phyloP scores from a whole-genome alignment of 1,140 invertebrate species.

The Drosophila jambulina region DNA sequence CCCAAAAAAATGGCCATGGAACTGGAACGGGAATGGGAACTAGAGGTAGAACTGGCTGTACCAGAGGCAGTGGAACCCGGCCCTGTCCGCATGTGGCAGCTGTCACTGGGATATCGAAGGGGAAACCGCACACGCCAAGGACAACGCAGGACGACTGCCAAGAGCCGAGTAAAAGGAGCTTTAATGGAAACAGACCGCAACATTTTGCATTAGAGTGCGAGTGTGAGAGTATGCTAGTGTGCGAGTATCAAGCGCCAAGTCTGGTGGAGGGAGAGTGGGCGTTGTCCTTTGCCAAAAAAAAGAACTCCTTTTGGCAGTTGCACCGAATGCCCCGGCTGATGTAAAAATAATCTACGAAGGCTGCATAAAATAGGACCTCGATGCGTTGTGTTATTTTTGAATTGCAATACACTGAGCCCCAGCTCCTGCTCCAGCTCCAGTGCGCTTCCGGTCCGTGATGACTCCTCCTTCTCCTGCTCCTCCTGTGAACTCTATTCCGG shows the following conservation, averaged over 20 bases:
- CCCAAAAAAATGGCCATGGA: conserved; percentile 49
- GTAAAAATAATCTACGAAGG: conserved; percentile 53
- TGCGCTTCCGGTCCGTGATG: conserved; percentile 1
- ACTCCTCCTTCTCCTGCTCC: neutral
- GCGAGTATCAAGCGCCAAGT: neutral
- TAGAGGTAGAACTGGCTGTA: conserved; percentile 1
- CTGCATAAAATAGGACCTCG: conserved; percentile 4
- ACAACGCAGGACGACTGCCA: conserved; percentile 64
- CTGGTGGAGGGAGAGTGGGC: conserved; percentile 13
- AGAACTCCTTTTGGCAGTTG: conserved; percentile 41
- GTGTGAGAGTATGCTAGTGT: neutral
- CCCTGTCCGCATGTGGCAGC: conserved; percentile 36
- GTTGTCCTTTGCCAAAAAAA: conserved; percentile 44
- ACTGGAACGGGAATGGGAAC: conserved; percentile 5
- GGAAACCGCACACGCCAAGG: conserved; percentile 57
- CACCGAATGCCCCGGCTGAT: conserved; percentile 24
- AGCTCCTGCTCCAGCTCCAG: neutral
- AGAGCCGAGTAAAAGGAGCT: conserved; percentile 42
- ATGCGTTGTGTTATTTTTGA: conserved; percentile 38
- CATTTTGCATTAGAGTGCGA: conserved; percentile 68
- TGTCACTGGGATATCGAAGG: conserved; percentile 66
- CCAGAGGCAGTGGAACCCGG: conserved; percentile 3
- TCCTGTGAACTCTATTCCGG: neutral
- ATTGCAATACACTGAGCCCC: conserved; percentile 16
- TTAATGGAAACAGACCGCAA: conserved; percentile 78